Percentiles rank a stretch among this genome's conserved stretches.
Evolutionary conservation across 2,888 invertebrate species (phyloP).

Genomic region (Mactromeris polynyma): DNA sequence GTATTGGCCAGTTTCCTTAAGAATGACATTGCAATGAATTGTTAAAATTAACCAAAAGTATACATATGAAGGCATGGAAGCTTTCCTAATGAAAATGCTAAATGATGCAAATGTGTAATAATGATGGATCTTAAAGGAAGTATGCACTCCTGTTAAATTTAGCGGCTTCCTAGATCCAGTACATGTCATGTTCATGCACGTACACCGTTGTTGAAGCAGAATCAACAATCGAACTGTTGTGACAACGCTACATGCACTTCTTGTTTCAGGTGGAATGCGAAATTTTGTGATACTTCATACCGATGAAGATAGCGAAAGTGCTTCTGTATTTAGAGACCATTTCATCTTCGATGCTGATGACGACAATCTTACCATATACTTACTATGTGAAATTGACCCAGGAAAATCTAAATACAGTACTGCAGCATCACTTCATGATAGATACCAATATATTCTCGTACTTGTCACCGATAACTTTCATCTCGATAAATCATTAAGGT

Average conservation of each 20-base stretch:
- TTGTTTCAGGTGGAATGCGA: neutral
- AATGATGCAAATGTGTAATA: no score
- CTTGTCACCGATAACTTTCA: neutral
- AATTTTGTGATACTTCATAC: neutral
- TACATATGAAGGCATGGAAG: no score
- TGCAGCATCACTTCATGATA: slow-evolving; percentile 14
- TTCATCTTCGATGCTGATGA: neutral
- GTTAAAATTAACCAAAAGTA: no score
- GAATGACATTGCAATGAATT: no score
- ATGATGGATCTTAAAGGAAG: no score
- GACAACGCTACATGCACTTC: neutral
- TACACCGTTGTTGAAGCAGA: no score
- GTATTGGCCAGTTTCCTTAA: no score
- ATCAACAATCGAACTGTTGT: no score
- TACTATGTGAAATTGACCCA: neutral
- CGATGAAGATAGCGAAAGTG: neutral
- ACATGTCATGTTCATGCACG: no score
- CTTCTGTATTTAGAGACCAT: neutral
- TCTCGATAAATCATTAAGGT: neutral
- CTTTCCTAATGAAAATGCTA: no score
- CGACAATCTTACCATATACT: neutral
- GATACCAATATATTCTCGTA: slow-evolving; percentile 19
- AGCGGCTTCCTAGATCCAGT: no score
- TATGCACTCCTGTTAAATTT: no score
- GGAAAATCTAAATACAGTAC: neutral